A percentile compares a stretch with the other conserved stretches of the same genome.
Evolutionary conservation across 2,113 vertebrate species (phyloP).

Genomic region (Saguinus imperator): DNA sequence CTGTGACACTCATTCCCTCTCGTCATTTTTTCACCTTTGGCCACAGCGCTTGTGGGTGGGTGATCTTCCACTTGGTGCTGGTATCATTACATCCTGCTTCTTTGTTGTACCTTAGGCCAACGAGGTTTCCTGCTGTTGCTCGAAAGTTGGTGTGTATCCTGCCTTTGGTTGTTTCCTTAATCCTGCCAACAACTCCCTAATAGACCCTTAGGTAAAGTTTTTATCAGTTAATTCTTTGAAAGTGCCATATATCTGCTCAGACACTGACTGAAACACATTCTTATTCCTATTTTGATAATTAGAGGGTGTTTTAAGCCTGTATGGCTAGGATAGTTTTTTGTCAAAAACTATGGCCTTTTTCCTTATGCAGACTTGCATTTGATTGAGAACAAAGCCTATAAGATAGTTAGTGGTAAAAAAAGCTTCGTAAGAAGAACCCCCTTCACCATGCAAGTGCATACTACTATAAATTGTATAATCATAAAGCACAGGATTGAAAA

Average conservation of each 20-base stretch:
- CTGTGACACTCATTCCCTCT: too few species aligned
- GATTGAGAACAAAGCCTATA: neutral
- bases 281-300: neutral
- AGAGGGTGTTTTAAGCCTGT: neutral
- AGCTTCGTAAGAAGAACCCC: neutral
- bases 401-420: neutral
- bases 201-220: neutral
- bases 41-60: rapidly evolving
- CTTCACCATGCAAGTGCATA: neutral
- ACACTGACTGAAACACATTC: neutral
- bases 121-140: neutral
- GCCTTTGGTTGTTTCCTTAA: neutral
- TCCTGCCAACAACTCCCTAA: neutral
- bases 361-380: neutral
- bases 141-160: neutral
- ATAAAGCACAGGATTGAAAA: neutral
- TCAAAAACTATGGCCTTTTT: neutral
- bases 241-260: neutral
- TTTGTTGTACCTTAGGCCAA: neutral
- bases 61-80: neutral
- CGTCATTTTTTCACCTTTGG: rapidly evolving
- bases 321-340: neutral
- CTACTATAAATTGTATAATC: neutral
- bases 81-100: rapidly evolving
- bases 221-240: neutral